phyloP scores from a whole-genome alignment of 2,113 vertebrate genomes.

The Columbina picui region DNA sequence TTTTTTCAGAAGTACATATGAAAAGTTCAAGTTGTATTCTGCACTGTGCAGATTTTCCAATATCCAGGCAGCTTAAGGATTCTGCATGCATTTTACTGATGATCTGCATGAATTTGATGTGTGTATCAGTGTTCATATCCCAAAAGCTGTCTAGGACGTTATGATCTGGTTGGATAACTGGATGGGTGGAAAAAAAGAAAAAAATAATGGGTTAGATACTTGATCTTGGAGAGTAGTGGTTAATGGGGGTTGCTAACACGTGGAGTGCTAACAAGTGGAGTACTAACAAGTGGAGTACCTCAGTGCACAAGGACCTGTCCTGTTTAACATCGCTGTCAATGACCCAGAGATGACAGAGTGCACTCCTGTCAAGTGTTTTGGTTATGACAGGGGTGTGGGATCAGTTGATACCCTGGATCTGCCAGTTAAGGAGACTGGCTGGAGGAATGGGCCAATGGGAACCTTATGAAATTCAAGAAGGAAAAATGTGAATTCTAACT shows the following conservation, averaged over 20 bases:
- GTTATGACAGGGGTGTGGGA: not conserved
- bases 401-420: not conserved
- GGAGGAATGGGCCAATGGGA: not conserved
- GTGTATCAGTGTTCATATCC: not conserved
- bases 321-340: not conserved
- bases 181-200: not conserved
- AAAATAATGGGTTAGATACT: not conserved
- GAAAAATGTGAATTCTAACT: not conserved
- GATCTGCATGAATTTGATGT: not conserved
- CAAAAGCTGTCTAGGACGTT: not conserved
- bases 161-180: not conserved
- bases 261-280: too few relatives aligned
- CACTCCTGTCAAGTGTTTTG: not conserved
- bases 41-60: not conserved
- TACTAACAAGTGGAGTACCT: not conserved
- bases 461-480: not conserved
- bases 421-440: not conserved
- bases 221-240: not conserved
- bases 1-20: not conserved
- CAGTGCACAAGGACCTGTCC: not conserved
- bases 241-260: not conserved
- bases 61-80: not conserved
- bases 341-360: not conserved
- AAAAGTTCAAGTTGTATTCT: not conserved
- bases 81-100: not conserved